Conservation (phyloP, 1,140 invertebrate genomes). For the Scaptodrosophila lebanonensis region DNA sequence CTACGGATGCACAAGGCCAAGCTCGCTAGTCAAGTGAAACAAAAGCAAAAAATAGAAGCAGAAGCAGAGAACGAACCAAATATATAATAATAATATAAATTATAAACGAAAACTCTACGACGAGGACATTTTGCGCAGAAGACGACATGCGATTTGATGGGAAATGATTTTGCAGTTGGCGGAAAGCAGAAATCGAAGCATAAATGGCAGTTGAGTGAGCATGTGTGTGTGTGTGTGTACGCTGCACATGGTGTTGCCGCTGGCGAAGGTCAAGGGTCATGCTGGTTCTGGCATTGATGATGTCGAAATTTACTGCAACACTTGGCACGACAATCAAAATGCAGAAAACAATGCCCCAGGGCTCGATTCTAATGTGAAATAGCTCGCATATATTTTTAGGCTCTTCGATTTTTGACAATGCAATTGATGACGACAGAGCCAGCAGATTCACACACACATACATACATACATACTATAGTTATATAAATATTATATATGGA, state of each 20-base stretch:
- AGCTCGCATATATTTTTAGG: conserved; percentile 29
- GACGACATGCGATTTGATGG: conserved; percentile 66
- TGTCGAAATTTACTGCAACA: conserved; percentile 67
- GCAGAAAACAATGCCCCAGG: conserved; percentile 10
- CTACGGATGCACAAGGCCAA: conserved; percentile 54
- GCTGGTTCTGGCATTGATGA: conserved; percentile 35
- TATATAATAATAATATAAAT: conserved; percentile 62
- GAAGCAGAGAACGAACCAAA: conserved; percentile 55
- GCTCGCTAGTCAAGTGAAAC: conserved; percentile 47
- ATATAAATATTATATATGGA: too few relatives aligned
- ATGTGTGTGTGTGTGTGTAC: conserved; percentile 6
- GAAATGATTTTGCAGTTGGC: conserved; percentile 57
- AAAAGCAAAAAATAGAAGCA: conserved; percentile 43
- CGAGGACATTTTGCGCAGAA: conserved; percentile 46
- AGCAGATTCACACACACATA: conserved; percentile 43
- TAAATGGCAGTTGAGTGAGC: conserved; percentile 31
- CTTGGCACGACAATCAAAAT: conserved; percentile 39
- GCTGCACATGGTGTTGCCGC: conserved; percentile 45
- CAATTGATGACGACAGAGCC: conserved; percentile 28
- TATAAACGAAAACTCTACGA: conserved; percentile 73
- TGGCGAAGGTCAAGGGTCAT: conserved; percentile 69
- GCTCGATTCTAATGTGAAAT: conserved; percentile 8
- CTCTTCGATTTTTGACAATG: conserved; percentile 42
- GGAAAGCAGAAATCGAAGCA: conserved; percentile 40
- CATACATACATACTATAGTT: conserved; percentile 7